Base-by-base conservation (phyloP, 2,113 vertebrate genomes). In the Pagrus major region DNA sequence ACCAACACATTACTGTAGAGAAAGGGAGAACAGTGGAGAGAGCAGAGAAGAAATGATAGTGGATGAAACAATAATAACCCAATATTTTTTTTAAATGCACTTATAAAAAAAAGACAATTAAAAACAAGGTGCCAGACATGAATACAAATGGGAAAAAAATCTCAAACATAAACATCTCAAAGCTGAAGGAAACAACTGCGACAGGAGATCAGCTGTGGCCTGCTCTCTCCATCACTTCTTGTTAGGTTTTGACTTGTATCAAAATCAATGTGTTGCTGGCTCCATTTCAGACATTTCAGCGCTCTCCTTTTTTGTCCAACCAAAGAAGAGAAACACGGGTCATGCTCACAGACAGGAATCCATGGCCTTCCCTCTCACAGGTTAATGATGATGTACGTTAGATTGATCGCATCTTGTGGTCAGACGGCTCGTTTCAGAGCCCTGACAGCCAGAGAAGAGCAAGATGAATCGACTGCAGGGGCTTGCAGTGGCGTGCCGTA, bases 381-480 rank as follows among this genome's bases (percentile, higher is more conserved):
- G 54, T 56, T 78, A 58, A 61, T 69, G 61, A n/a, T 25, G 29
- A 29, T 27, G 6, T n/a, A 61, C 46, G 23, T 82, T 56, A 33
- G 9, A 65, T 44, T 54, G 66, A 82, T 75, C 44, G 3, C 18
- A 29, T 71, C 27, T 55, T 44, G 25, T 18, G 6, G 52, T 55
- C 63, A 42, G 60, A 61, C 69, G n/a, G 64, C 33, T 65, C n/a
- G 23, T 42, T 75, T 56, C 66, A 67, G 46, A 76, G 18, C 21
- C 15, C 33, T 23, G 41, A 68, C 69, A 75, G 82, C 59, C 49
- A 3, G 58, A 74, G 31, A 81, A 15, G 25, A 71, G 42, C 20
- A 27, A 35, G 59, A 86, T 12, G 44, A 83, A 83, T 80, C 1
- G 21, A 80, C 58, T 7, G 37, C 27, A 29, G 23, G 29, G 69